Percentiles rank a stretch among this genome's conserved stretches.
Evolutionary conservation across 2,113 vertebrate genomes (phyloP).

Genomic region (Brachypodius melanocephalos): DNA sequence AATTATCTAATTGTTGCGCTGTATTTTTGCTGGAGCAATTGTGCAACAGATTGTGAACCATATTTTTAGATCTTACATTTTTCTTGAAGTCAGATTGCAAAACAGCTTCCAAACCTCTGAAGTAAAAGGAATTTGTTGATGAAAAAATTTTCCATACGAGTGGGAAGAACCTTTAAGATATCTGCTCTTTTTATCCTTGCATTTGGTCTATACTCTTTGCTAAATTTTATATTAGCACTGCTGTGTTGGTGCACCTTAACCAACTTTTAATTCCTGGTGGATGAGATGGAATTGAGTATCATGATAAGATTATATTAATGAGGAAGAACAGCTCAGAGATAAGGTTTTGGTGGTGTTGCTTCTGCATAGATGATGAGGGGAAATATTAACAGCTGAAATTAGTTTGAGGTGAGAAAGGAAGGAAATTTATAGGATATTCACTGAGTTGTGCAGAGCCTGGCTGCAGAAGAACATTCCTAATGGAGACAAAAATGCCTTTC

Average conservation of each 20-base stretch:
- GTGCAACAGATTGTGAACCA: constrained; percentile 45
- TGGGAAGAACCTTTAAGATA: neutral
- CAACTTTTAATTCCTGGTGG: neutral
- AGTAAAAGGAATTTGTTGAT: constrained; percentile 31
- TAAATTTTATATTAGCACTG: neutral
- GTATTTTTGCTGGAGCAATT: constrained; percentile 32
- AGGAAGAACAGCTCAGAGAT: neutral
- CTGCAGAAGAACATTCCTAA: neutral
- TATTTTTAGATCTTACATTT: constrained; percentile 38
- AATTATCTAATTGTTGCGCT: constrained; percentile 38
- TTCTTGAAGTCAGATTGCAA: constrained; percentile 50
- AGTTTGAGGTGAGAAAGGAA: neutral
- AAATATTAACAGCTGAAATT: neutral
- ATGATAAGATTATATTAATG: neutral
- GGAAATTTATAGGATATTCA: neutral
- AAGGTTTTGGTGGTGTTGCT: neutral
- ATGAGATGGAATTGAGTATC: neutral
- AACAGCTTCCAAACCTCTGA: constrained; percentile 38
- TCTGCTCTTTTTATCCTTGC: neutral
- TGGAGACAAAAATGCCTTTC: neutral
- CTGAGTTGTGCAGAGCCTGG: neutral
- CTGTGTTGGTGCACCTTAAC: neutral
- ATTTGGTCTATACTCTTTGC: neutral
- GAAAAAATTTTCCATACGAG: neutral
- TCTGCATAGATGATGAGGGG: neutral